Conservation (phyloP, 2,113 vertebrate genomes). For the Dascyllus trimaculatus region DNA sequence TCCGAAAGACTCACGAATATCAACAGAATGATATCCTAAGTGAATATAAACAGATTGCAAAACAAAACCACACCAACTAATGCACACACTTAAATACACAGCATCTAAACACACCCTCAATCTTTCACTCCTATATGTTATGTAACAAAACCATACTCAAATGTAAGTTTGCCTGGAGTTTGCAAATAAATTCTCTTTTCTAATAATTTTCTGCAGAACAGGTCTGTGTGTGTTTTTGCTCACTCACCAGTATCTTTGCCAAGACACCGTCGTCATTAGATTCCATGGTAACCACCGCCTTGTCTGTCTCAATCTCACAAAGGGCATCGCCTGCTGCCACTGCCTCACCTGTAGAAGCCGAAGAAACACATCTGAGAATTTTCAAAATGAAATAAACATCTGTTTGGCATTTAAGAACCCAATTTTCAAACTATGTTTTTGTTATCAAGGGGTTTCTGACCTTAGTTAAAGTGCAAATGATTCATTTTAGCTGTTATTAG, state of each 20-base stretch:
- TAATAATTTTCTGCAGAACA: background rate
- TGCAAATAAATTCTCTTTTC: constrained; percentile 3
- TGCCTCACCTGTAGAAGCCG: constrained; percentile 87
- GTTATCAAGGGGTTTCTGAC: background rate
- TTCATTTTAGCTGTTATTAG: background rate
- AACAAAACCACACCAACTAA: background rate
- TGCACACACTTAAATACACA: background rate
- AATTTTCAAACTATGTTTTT: background rate
- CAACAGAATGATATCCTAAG: background rate
- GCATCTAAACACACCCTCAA: constrained; percentile 5
- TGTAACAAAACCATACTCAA: rapidly evolving
- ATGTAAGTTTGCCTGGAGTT: background rate
- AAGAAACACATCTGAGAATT: constrained; percentile 6
- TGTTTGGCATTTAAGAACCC: background rate
- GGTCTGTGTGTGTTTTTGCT: background rate
- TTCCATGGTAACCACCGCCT: constrained; percentile 95
- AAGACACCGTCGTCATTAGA: constrained; percentile 94
- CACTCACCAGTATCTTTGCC: constrained; percentile 96
- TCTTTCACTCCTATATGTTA: background rate
- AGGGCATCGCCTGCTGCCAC: constrained; percentile 92
- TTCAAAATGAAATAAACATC: background rate
- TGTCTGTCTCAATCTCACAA: constrained; percentile 98
- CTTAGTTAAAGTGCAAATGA: constrained; percentile 10
- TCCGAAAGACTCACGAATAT: background rate
- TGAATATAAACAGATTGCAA: constrained; percentile 8